Evolutionary conservation across 2,797 vertebrate species (phyloP).

Genomic region (Catostomus latipinnis): DNA sequence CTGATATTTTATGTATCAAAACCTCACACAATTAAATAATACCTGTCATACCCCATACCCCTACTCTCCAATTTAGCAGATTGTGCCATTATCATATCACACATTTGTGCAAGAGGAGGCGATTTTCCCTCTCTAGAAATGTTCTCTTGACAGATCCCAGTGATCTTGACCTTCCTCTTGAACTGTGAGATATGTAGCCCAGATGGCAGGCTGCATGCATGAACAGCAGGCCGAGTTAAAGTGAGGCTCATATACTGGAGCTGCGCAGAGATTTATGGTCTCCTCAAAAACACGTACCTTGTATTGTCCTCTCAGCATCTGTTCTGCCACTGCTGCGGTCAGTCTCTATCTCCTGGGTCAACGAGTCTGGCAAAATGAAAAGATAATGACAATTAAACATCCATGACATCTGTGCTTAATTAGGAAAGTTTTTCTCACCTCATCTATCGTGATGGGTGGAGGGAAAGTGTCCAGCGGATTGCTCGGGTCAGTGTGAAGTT

Average conservation of each 20-base stretch:
- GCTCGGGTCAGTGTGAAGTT: conserved; percentile 47
- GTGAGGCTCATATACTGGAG: conserved; percentile 88
- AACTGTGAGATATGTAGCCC: conserved; percentile 92
- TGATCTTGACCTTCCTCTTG: conserved; percentile 94
- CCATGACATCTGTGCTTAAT: conserved; percentile 74
- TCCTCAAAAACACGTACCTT: conserved; percentile 98
- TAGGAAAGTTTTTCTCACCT: conserved; percentile 57
- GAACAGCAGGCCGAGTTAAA: conserved; percentile 95
- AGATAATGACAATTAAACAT: conserved; percentile 89
- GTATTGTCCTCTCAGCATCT: conserved; percentile 99
- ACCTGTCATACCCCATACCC: too few relatives aligned
- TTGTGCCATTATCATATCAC: conserved; percentile 13
- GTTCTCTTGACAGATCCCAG: conserved; percentile 72
- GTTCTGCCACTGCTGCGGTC: conserved; percentile 99
- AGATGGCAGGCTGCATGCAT: conserved; percentile 98
- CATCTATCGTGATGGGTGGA: conserved; percentile 46
- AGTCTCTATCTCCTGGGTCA: conserved; percentile 99
- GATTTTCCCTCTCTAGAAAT: conserved; percentile 45
- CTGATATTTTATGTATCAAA: too few relatives aligned
- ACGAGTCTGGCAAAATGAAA: conserved; percentile 93
- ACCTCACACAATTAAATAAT: too few relatives aligned
- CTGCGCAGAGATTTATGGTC: conserved; percentile 96
- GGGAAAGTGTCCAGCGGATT: neutral
- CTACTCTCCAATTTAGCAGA: conserved; percentile 3
- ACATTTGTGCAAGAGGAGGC: conserved; percentile 13